phyloP scores from a whole-genome alignment of 1,140 invertebrate species.

The Brevipalpus yothersi region DNA sequence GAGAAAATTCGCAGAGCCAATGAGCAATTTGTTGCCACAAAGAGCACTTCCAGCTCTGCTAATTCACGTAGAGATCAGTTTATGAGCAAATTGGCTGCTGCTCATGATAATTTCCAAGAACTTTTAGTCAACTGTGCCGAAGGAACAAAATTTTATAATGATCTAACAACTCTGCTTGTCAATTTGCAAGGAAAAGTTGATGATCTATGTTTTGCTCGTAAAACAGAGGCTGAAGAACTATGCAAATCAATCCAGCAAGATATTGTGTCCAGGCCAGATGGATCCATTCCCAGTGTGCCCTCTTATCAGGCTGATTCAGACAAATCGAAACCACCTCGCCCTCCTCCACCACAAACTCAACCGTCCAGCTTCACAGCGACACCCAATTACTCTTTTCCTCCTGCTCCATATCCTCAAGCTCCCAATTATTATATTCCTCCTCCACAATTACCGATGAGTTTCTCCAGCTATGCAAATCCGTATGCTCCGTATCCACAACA shows the following conservation, averaged over 20 bases:
- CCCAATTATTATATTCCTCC: background rate
- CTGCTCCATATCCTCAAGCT: background rate
- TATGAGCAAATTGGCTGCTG: conserved; percentile 58
- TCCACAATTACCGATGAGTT: background rate
- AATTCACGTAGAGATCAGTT: conserved; percentile 39
- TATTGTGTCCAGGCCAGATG: conserved; percentile 30
- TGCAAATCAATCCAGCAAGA: conserved; percentile 64
- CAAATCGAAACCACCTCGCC: background rate
- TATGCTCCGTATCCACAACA: conserved; percentile 7
- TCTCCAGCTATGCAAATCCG: background rate
- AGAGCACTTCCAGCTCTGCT: conserved; percentile 26
- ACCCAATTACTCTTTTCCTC: background rate
- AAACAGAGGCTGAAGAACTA: conserved; percentile 94
- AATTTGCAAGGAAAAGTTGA: conserved; percentile 91
- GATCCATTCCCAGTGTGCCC: conserved; percentile 24
- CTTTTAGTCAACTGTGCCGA: conserved; percentile 70
- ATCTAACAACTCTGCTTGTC: conserved; percentile 76
- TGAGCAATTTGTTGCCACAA: conserved; percentile 41
- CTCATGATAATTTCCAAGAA: conserved; percentile 74
- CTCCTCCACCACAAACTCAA: background rate
- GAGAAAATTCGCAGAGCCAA: conserved; percentile 47
- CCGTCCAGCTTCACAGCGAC: background rate
- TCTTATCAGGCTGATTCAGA: conserved; percentile 19
- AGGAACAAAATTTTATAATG: conserved; percentile 95
- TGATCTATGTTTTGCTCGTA: conserved; percentile 93